Base-by-base conservation (phyloP, 2,113 vertebrate genomes). In the Sinocyclocheilus maitianheensis region DNA sequence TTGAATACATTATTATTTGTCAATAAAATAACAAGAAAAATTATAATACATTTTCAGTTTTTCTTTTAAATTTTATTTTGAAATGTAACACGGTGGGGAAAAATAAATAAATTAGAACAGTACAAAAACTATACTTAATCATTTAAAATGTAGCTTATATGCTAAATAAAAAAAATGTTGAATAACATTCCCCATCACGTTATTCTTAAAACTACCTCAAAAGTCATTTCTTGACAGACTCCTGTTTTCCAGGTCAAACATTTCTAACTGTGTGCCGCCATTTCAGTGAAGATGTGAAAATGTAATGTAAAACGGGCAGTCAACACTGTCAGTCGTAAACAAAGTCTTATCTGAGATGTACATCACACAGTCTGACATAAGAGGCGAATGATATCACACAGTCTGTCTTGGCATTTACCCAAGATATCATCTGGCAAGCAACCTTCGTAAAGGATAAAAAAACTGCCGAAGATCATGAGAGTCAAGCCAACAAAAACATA, bases 401-500 rank as follows among this genome's bases (percentile, higher is more conserved):
- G 12, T 14, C 72, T 24, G 43, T 48, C 72, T 76, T 77, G 24
- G 76, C 26, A 34, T 34, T 55, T 34, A 77, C 26, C 51, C 76
- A 76, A 76, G 76, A 34, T 34, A 80, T 80, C 77, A 63, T 80
- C 55, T 78, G 18, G 20, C 53, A 67, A 9, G 30, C 55, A 84
- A 79, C 53, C 62, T 62, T 63, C 7, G 2, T 30, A 4, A 34
- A 51, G 43, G 7, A 43, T 43, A 43, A 3, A 20, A 48, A 30
- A 34, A 30, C 24, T 37, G 3, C 3, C 2, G 40, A 24, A 77
- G 43, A 43, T 72, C 24, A 37, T 1, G 65, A 53, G 74, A 9
- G 26, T 58, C 20, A 55, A 87, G 60, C 72, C 72, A 83, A 74
- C 40, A 24, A 46, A 48, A 89, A 87, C 77, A 85, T 55, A 78